phyloP scores from a whole-genome alignment of 2,797 vertebrate species.

The Pangasius krempfi region DNA sequence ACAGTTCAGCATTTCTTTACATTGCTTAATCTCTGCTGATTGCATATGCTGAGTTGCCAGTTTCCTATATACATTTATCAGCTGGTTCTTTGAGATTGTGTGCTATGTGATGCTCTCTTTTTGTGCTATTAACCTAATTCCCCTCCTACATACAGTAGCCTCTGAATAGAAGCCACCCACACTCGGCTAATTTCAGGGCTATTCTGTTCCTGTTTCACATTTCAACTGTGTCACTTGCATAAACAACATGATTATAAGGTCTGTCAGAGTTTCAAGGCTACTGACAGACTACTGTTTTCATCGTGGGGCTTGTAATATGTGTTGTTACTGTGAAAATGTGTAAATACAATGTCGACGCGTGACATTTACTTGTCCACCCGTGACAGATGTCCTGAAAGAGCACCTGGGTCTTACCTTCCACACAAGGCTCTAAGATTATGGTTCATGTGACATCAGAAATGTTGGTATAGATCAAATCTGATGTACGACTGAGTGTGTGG shows the following conservation, averaged over 20 bases:
- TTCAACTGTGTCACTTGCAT: slow-evolving; percentile 31
- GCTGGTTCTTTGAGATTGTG: background rate
- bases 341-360: background rate
- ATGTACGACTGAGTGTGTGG: background rate
- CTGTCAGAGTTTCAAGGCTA: background rate
- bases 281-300: background rate
- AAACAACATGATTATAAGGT: slow-evolving; percentile 20
- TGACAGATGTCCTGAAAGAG: background rate
- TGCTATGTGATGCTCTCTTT: background rate
- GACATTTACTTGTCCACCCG: slow-evolving; percentile 10
- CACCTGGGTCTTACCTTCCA: background rate
- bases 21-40: background rate
- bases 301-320: slow-evolving; percentile 12
- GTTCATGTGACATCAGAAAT: background rate
- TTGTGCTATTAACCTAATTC: slow-evolving; percentile 25
- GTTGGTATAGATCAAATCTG: background rate
- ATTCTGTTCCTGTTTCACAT: slow-evolving; percentile 18
- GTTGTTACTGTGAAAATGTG: background rate
- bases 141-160: slow-evolving; percentile 1
- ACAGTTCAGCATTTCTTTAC: background rate
- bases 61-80: background rate
- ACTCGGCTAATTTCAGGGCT: slow-evolving; percentile 10
- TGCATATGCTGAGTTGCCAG: background rate
- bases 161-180: slow-evolving; percentile 40
- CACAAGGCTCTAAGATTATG: background rate